A percentile compares a stretch with the other conserved stretches of the same genome.
Evolutionary conservation across 2,888 invertebrate genomes (phyloP).

Genomic region (Laothoe populi): DNA sequence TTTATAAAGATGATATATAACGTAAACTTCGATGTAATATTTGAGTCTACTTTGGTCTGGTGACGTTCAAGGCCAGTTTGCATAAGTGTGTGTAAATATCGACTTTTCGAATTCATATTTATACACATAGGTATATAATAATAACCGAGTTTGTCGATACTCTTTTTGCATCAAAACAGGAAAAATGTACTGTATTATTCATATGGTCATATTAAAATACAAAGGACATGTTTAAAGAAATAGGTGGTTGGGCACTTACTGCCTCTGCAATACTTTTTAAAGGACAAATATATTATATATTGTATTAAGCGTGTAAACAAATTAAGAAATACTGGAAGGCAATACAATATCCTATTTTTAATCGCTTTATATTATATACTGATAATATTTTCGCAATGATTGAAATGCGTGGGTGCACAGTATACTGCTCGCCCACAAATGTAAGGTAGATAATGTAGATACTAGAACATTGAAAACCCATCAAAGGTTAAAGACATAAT

Average conservation of each 20-base stretch:
- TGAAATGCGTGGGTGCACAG: constrained; percentile 42
- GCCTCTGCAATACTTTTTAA: not conserved
- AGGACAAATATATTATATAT: not conserved
- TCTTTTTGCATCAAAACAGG: not conserved
- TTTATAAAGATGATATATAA: constrained; percentile 74
- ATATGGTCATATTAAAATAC: not conserved
- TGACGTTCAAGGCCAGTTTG: constrained; percentile 55
- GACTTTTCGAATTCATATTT: not conserved
- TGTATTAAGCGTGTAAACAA: not conserved
- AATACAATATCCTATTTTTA: constrained; percentile 2
- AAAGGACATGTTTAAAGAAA: not conserved
- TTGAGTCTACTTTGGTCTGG: constrained; percentile 46
- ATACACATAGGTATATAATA: not conserved
- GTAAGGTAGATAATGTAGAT: not conserved
- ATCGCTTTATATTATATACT: no score
- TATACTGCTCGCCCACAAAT: constrained; percentile 3
- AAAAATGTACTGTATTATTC: not conserved
- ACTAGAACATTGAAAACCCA: not conserved
- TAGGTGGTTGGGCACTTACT: not conserved
- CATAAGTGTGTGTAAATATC: constrained; percentile 34
- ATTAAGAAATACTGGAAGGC: not conserved
- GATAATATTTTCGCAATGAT: constrained; percentile 34
- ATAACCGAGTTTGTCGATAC: not conserved
- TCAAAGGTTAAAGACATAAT: not conserved
- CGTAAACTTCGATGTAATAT: constrained; percentile 51